A percentile compares a stretch with the other conserved stretches of the same genome.
phyloP scores from a whole-genome alignment of 2,113 vertebrate species.

The Chascanopsetta lugubris region DNA sequence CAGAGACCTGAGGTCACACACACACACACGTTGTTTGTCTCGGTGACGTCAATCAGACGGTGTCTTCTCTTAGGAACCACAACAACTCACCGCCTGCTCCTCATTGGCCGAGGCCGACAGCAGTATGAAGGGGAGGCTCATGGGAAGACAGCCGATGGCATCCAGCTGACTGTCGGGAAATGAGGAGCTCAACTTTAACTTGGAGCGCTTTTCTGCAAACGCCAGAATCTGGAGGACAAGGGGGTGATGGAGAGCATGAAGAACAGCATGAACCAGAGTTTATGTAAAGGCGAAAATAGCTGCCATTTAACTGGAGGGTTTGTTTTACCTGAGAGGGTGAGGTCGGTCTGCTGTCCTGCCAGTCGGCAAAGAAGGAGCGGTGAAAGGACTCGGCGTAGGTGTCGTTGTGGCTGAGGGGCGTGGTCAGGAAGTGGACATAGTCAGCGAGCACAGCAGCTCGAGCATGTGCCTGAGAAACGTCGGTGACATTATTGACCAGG shows the following conservation, averaged over 20 bases:
- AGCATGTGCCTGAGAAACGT: conserved; percentile 39
- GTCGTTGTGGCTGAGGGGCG: conserved; percentile 65
- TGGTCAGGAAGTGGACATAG: conserved; percentile 74
- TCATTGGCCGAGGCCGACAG: conserved; percentile 68
- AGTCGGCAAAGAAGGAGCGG: conserved; percentile 73
- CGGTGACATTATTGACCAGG: conserved; percentile 23
- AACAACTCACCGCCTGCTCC: conserved; percentile 71
- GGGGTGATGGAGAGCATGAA: too few species aligned
- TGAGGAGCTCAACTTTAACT: conserved; percentile 7
- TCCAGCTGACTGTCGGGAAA: conserved; percentile 71
- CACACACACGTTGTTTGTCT: not conserved
- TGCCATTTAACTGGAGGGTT: not conserved
- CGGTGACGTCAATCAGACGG: not conserved
- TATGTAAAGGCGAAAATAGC: not conserved
- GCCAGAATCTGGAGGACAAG: conserved; percentile 64
- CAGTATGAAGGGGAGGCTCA: conserved; percentile 74
- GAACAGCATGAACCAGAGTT: not conserved
- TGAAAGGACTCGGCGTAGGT: conserved; percentile 78
- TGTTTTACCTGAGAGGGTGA: conserved; percentile 41
- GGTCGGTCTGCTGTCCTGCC: conserved; percentile 57
- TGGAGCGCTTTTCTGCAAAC: conserved; percentile 70
- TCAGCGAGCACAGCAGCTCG: conserved; percentile 64
- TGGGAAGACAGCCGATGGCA: conserved; percentile 76
- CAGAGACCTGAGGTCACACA: conserved; percentile 55
- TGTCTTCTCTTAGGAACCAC: not conserved